A percentile compares a stretch with the other conserved stretches of the same genome.
Evolutionary conservation across 2,797 vertebrate genomes (phyloP).

Genomic region (Mycteria americana): DNA sequence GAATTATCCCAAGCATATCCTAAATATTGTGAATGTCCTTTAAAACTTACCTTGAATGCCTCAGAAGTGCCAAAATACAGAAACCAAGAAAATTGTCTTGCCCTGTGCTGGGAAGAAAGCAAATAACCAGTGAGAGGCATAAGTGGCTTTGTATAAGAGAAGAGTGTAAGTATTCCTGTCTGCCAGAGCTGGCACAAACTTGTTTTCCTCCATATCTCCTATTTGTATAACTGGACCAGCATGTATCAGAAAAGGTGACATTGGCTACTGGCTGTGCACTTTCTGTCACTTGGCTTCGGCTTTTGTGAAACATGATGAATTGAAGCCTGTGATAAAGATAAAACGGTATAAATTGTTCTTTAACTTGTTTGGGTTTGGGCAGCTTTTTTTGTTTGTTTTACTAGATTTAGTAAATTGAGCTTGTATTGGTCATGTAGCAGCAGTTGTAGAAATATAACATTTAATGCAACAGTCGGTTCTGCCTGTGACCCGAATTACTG

Average conservation of each 20-base stretch:
- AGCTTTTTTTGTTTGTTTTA: not conserved
- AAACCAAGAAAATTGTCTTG: not conserved
- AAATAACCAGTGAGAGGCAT: not conserved
- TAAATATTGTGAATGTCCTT: not conserved
- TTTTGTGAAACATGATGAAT: not conserved
- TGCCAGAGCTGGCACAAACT: not conserved
- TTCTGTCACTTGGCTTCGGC: not conserved
- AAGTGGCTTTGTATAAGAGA: not conserved
- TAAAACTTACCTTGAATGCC: not conserved
- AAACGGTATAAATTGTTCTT: not conserved
- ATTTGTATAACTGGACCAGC: not conserved
- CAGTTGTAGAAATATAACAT: not conserved
- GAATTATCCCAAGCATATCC: not conserved
- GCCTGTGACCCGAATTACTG: not conserved
- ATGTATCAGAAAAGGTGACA: not conserved
- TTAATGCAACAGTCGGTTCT: not conserved
- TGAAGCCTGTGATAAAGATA: not conserved
- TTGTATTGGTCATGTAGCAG: not conserved
- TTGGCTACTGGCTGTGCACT: not conserved
- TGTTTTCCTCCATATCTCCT: fast-evolving
- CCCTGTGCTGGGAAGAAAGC: not conserved
- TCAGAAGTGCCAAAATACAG: not conserved
- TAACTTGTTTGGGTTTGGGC: not conserved
- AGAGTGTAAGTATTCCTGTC: not conserved
- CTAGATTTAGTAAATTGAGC: not conserved